Base-by-base conservation (phyloP, 2,113 vertebrate genomes). In the Phylloscopus trochiloides region DNA sequence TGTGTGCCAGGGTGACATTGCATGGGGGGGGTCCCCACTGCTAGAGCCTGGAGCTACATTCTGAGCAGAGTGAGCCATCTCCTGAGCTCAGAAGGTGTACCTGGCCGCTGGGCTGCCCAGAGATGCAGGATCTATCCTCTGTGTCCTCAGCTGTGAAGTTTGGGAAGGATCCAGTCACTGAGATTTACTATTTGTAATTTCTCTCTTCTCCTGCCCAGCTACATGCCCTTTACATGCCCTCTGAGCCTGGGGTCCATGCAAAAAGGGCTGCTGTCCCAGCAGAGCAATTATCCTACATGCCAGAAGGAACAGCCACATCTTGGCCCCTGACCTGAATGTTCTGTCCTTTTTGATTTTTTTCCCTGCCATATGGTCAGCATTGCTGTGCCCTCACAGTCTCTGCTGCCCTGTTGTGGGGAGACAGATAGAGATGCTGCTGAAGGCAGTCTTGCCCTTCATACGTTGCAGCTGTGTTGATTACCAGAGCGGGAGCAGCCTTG, bases 171-270 rank as follows among this genome's bases (percentile, higher is more conserved):
- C 38, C 43, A 48, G 52, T 58, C 38, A 24, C 47, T 7, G 47
- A 82, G 55, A 70, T 75, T 82, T 81, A 55, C 86, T 89, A 28
- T 84, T 92, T 76, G 61, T 92, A 38, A 38, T 63, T 80, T 82
- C 71, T 70, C 34, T 73, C 32, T 62, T 70, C 47, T 90, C 12
- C 55, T 95, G 63, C 72, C 42, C 59, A 62, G 67, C 55, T 80
- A 17, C 20, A 3, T 92, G 80, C 70, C 73, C 43, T 96, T 96
- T 93, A 92, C 70, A 67, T 1, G 54, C 55, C 52, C 63, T 83
- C 45, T 36, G 36, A 80, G 59, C 36, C 83, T 86, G 75, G 67
- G 75, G 79, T 95, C n/a, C 2, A 0, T 76, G 82, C 42, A 32
- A 90, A 66, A 58, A 58, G 43, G 43, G 34, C 77, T 1, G 2